Evolutionary conservation across 2,113 vertebrate genomes (phyloP).

Genomic region (Myiozetetes cayanensis): DNA sequence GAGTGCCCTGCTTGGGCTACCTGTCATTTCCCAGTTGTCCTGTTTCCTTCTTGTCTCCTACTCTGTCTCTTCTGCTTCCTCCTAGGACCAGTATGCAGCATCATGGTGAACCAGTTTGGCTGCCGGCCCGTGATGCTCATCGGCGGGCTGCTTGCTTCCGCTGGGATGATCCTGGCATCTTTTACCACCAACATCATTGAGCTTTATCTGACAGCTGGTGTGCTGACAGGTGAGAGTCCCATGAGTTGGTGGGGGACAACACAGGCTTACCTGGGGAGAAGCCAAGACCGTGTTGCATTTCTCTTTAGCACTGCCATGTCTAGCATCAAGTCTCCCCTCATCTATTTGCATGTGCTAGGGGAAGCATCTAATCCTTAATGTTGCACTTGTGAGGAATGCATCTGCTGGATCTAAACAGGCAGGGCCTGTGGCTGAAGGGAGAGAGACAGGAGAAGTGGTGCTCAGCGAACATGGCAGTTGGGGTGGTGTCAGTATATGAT

Average conservation of each 20-base stretch:
- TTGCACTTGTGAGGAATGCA: not conserved
- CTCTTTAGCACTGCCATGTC: not conserved
- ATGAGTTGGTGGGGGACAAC: not conserved
- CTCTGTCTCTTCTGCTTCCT: not conserved
- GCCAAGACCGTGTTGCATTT: not conserved
- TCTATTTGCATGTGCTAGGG: not conserved
- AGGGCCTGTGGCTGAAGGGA: not conserved
- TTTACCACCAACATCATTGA: conserved; percentile 77
- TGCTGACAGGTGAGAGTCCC: conserved; percentile 74
- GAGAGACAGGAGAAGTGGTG: not conserved
- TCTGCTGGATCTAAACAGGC: not conserved
- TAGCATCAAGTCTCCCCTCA: not conserved
- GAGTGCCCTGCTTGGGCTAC: not conserved
- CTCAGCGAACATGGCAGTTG: not conserved
- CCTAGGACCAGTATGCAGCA: conserved; percentile 76
- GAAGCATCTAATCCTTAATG: not conserved
- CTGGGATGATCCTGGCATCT: conserved; percentile 78
- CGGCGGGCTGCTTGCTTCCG: conserved; percentile 73
- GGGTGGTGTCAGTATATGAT: not conserved
- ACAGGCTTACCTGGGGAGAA: not conserved
- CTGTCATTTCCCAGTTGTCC: not conserved
- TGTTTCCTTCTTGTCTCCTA: not conserved
- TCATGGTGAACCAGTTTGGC: conserved; percentile 79
- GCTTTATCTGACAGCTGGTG: conserved; percentile 76
- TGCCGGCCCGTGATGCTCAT: conserved; percentile 79